These are phyloP conservation scores for Nephila pilipes DNA, from an alignment of 1,140 invertebrate genomes.

Conservation along the genomic window DNA sequence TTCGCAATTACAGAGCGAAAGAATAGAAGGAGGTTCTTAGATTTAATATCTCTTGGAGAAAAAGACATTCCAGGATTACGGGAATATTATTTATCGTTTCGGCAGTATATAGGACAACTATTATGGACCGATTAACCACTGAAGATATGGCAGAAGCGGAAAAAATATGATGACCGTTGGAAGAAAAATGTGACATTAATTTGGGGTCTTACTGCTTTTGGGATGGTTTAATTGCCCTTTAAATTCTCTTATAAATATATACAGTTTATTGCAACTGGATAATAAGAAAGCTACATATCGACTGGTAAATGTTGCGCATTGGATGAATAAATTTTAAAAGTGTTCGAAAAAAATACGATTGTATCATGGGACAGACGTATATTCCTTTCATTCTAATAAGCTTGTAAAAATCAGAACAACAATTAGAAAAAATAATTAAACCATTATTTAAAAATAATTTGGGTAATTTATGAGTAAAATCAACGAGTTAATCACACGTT, in stretches of 20 bases:
- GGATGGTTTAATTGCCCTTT: not conserved
- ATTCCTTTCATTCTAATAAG: no score
- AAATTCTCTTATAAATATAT: not conserved
- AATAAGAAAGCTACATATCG: no score
- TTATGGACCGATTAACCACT: not conserved
- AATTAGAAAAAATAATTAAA: no score
- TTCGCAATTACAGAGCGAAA: constrained; percentile 51
- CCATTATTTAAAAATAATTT: no score
- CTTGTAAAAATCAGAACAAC: no score
- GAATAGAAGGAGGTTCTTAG: not conserved
- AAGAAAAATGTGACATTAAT: not conserved
- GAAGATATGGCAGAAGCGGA: not conserved
- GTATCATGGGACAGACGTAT: no score
- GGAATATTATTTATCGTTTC: constrained; percentile 4
- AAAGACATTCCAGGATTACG: constrained; percentile 7
- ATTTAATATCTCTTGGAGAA: constrained; percentile 1
- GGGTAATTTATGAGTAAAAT: no score
- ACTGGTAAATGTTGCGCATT: no score
- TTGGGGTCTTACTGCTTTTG: not conserved
- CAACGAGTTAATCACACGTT: no score
- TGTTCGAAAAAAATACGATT: no score
- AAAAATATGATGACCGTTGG: not conserved
- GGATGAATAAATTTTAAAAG: no score
- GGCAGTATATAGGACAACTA: not conserved
- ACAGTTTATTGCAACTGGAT: no score